These are phyloP conservation scores for Dinothrombium tinctorium DNA, from an alignment of 1,140 invertebrate species.

Conservation along the genomic window DNA sequence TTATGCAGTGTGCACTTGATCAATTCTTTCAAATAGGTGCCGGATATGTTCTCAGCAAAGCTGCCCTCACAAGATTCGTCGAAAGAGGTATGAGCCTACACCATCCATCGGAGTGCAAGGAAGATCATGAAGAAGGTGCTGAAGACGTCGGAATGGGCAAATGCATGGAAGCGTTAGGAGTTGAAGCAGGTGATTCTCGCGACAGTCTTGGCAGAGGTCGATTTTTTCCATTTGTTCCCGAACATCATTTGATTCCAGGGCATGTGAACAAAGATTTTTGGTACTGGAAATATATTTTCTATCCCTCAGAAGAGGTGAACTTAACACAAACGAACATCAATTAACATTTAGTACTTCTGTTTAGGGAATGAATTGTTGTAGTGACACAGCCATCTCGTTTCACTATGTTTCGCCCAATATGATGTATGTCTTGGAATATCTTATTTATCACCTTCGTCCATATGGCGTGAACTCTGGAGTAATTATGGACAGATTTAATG, in stretches of 20 bases:
- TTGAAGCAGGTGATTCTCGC: constrained; percentile 15
- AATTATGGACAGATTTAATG: too few relatives aligned
- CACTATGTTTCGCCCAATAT: constrained; percentile 77
- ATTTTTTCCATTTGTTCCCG: constrained; percentile 23
- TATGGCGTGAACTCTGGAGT: constrained; percentile 13
- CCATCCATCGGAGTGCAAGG: constrained; percentile 9
- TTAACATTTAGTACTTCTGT: constrained; percentile 11
- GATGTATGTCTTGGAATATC: constrained; percentile 88
- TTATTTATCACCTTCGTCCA: constrained; percentile 84
- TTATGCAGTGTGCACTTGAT: not conserved
- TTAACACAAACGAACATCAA: not conserved
- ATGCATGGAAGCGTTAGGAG: constrained; percentile 16
- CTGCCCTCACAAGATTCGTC: constrained; percentile 46
- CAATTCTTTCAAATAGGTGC: constrained; percentile 17
- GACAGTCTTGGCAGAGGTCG: constrained; percentile 14
- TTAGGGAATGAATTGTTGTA: constrained; percentile 77
- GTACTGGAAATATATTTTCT: constrained; percentile 89
- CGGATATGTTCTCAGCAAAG: constrained; percentile 63
- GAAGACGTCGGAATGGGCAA: constrained; percentile 87
- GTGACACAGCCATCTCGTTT: constrained; percentile 83
- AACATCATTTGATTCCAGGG: constrained; percentile 67
- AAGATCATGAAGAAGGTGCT: constrained; percentile 37
- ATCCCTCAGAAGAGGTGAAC: constrained; percentile 53
- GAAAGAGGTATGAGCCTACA: constrained; percentile 21
- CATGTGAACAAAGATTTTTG: constrained; percentile 57